Percentiles rank a stretch among this genome's conserved stretches.
Evolutionary conservation across 2,888 invertebrate species (phyloP).

Genomic region (Leptinotarsa tumamoca): DNA sequence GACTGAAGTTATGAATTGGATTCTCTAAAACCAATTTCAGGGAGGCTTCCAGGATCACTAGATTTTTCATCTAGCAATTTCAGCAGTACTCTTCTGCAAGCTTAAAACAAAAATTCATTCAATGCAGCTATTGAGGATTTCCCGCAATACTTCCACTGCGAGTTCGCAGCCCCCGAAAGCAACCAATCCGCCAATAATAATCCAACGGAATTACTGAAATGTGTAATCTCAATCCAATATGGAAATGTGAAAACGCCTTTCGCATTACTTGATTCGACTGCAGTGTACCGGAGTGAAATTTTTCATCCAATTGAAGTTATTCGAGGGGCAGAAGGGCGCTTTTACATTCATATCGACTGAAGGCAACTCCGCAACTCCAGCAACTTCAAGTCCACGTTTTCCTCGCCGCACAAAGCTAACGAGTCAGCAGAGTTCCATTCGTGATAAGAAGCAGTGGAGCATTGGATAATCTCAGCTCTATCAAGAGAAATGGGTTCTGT

Average conservation of each 20-base stretch:
- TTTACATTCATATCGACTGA: constrained; percentile 13
- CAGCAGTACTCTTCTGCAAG: too few relatives aligned
- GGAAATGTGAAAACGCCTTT: constrained; percentile 34
- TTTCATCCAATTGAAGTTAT: constrained; percentile 43
- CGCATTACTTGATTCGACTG: constrained; percentile 29
- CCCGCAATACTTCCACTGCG: not conserved
- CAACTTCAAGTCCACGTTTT: constrained; percentile 32
- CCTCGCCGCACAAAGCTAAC: constrained; percentile 43
- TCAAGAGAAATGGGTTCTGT: constrained; percentile 37
- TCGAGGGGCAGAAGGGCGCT: constrained; percentile 31
- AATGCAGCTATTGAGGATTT: too few relatives aligned
- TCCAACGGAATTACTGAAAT: constrained; percentile 11
- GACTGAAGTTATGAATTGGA: too few relatives aligned
- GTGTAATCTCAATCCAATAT: constrained; percentile 25
- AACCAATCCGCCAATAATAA: not conserved
- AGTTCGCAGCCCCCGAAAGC: not conserved
- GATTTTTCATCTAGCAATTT: too few relatives aligned
- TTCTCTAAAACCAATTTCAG: too few relatives aligned
- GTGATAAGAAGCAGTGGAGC: constrained; percentile 39
- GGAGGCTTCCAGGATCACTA: too few relatives aligned
- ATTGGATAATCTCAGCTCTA: constrained; percentile 42
- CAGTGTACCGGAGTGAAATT: constrained; percentile 37
- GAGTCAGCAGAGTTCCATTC: constrained; percentile 46
- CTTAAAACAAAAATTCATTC: too few relatives aligned
- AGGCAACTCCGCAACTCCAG: constrained; percentile 27